Evolutionary conservation across 2,888 invertebrate genomes (phyloP).

Genomic region (Matsumyia berberina): DNA sequence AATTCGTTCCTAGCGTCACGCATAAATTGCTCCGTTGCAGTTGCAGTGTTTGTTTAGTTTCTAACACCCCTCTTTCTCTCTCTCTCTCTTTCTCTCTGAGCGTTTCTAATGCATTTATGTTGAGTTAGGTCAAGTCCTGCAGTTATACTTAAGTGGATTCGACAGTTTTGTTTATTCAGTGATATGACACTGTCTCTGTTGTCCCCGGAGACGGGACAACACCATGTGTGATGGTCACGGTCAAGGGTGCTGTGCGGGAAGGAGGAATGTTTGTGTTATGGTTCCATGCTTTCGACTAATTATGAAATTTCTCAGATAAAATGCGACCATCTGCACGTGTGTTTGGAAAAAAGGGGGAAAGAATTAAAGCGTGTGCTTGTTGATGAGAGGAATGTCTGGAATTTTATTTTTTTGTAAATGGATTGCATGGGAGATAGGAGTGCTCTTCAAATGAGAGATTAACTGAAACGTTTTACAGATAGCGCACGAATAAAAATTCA

Average conservation of each 20-base stretch:
- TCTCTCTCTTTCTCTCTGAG: conserved; percentile 10
- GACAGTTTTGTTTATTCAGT: conserved; percentile 35
- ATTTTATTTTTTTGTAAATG: conserved; percentile 19
- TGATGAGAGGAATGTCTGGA: conserved; percentile 2
- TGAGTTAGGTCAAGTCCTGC: conserved; percentile 53
- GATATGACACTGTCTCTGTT: conserved; percentile 32
- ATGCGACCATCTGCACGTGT: conserved; percentile 23
- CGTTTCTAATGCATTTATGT: conserved; percentile 31
- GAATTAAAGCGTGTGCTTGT: neutral
- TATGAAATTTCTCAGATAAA: conserved; percentile 34
- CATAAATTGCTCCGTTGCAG: conserved; percentile 30
- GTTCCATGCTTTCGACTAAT: conserved; percentile 48
- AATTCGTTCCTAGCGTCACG: conserved; percentile 32
- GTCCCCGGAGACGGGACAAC: neutral
- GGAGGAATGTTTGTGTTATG: conserved; percentile 26
- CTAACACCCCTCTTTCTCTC: neutral
- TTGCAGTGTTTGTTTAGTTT: conserved; percentile 38
- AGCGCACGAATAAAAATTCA: neutral
- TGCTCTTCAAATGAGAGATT: neutral
- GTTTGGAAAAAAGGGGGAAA: neutral
- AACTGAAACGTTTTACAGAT: neutral
- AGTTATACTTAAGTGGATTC: conserved; percentile 7
- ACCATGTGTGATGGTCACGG: conserved; percentile 47
- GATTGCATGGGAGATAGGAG: neutral
- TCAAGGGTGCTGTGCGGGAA: conserved; percentile 21